phyloP scores from a whole-genome alignment of 2,888 invertebrate genomes.

The Drosophila borealis region DNA sequence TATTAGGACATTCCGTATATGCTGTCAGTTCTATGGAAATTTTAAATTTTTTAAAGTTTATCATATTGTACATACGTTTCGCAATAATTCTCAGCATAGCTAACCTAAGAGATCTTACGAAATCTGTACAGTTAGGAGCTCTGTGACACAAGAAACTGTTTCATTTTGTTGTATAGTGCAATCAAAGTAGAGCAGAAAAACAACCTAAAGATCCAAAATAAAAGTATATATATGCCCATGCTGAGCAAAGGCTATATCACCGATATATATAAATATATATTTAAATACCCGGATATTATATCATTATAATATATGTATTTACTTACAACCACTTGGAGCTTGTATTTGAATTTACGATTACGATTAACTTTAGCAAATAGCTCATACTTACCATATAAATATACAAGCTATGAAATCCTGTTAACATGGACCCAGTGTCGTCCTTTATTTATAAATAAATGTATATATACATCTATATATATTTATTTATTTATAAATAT shows the following conservation, averaged over 20 bases:
- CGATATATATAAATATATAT: constrained; percentile 21
- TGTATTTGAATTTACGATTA: constrained; percentile 74
- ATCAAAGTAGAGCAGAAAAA: constrained; percentile 33
- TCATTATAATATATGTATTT: constrained; percentile 42
- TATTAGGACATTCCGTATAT: neutral
- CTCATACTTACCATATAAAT: constrained; percentile 35
- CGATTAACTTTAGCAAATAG: constrained; percentile 51
- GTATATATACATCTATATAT: constrained; percentile 7
- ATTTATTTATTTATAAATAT: constrained; percentile 21
- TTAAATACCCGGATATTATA: constrained; percentile 38
- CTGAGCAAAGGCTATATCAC: constrained; percentile 46
- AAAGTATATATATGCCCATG: constrained; percentile 40
- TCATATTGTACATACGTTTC: constrained; percentile 40
- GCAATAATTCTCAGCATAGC: constrained; percentile 6
- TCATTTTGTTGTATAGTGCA: constrained; percentile 36
- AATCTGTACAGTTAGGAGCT: constrained; percentile 18
- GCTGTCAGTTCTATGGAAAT: constrained; percentile 6
- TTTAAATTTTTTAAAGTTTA: neutral
- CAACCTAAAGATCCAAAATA: constrained; percentile 28
- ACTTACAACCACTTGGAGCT: constrained; percentile 67
- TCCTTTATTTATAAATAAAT: constrained; percentile 58
- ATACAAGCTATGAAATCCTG: constrained; percentile 46
- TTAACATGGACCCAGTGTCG: constrained; percentile 59
- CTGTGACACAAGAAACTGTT: constrained; percentile 29
- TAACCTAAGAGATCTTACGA: too few species aligned